Evolutionary conservation across 2,113 vertebrate species (phyloP).

Genomic region (Notiomystis cincta): DNA sequence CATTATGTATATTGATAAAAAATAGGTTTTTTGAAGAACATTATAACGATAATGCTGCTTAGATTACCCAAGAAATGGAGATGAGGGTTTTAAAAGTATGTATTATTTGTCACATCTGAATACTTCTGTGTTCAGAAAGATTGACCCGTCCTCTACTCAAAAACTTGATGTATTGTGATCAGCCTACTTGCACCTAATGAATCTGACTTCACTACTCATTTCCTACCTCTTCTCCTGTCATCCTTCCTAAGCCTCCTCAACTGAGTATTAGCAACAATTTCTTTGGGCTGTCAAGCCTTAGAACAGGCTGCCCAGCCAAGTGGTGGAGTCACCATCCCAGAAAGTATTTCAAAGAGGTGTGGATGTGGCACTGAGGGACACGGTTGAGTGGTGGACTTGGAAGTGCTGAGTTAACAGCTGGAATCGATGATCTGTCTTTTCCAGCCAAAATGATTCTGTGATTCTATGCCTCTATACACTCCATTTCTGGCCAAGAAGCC

Average conservation of each 20-base stretch:
- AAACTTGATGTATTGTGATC: background rate
- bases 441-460: background rate
- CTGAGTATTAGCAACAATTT: background rate
- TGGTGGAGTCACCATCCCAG: background rate
- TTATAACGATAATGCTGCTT: background rate
- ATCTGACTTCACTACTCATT: background rate
- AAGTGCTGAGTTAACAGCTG: background rate
- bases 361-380: background rate
- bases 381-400: background rate
- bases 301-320: background rate
- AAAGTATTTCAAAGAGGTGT: background rate
- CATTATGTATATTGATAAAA: background rate
- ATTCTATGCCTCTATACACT: background rate
- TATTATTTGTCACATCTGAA: background rate
- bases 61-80: background rate
- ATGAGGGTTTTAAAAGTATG: background rate
- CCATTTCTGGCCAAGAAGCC: background rate
- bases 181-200: background rate
- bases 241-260: background rate
- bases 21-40: background rate
- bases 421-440: background rate
- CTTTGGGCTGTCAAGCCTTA: rapidly evolving
- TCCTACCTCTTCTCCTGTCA: background rate
- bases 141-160: background rate
- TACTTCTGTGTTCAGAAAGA: background rate